Conservation (phyloP, 2,113 vertebrate genomes). For the Malaclemys terrapin region DNA sequence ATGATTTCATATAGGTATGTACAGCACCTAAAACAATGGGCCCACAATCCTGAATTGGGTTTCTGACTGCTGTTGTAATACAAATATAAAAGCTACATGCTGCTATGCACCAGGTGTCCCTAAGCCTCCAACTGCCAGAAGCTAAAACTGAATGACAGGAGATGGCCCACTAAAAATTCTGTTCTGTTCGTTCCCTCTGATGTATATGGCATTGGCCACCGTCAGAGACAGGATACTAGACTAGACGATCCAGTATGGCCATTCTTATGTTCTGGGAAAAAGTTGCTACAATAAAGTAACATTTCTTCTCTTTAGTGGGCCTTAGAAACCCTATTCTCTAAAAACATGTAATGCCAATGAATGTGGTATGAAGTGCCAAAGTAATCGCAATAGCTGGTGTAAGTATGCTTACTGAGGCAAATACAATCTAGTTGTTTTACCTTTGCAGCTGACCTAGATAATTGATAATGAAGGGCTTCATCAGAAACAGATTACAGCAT, state of each 20-base stretch:
- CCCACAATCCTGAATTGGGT: too few relatives aligned
- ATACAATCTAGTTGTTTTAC: background rate
- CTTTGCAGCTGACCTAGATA: background rate
- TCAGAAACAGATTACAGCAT: background rate
- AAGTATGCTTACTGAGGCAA: background rate
- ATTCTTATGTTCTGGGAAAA: background rate
- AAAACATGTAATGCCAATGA: background rate
- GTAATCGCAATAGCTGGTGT: background rate
- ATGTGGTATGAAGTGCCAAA: background rate
- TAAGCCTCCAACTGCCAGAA: background rate
- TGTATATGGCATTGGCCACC: background rate
- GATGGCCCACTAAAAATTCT: background rate
- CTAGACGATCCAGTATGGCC: background rate
- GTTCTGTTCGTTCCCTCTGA: background rate
- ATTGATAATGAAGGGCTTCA: background rate
- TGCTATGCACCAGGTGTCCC: background rate
- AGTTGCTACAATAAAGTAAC: background rate
- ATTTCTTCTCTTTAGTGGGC: background rate
- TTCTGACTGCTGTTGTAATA: too few relatives aligned
- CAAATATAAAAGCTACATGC: too few relatives aligned
- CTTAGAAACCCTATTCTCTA: background rate
- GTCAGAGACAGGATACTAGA: background rate
- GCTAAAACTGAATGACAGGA: background rate
- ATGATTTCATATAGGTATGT: too few relatives aligned
- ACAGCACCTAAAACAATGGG: too few relatives aligned